Conservation (phyloP, 2,797 vertebrate species). For the Discoglossus pictus region DNA sequence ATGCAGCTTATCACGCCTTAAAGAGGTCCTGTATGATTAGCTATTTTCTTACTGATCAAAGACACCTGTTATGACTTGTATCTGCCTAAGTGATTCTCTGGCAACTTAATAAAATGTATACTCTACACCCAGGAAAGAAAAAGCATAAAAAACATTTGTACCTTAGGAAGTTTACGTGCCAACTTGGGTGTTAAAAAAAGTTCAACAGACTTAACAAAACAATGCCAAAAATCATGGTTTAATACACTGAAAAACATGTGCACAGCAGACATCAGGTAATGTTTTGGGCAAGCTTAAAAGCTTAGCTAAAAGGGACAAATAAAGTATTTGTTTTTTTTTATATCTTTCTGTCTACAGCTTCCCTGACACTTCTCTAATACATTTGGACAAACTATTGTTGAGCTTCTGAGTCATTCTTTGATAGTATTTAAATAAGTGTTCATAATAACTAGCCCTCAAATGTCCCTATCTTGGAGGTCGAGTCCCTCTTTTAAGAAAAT, state of each 20-base stretch:
- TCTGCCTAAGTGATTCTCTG: conserved; percentile 54
- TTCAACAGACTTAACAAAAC: conserved; percentile 81
- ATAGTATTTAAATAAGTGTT: no score
- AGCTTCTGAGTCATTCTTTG: not conserved
- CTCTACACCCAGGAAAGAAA: conserved; percentile 60
- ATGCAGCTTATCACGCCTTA: conserved; percentile 37
- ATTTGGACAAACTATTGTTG: not conserved
- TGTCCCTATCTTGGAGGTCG: no score
- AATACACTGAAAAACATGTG: conserved; percentile 79
- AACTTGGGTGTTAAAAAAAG: conserved; percentile 84
- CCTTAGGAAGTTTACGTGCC: conserved; percentile 70
- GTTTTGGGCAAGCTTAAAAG: conserved; percentile 67
- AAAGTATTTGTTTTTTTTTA: conserved; percentile 1
- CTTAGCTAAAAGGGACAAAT: not conserved
- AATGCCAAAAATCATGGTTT: conserved; percentile 85
- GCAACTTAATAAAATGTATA: conserved; percentile 57
- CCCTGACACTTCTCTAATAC: no score
- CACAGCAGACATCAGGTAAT: conserved; percentile 60
- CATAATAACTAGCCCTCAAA: no score
- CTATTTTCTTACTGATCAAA: conserved; percentile 11
- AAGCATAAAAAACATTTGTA: conserved; percentile 64
- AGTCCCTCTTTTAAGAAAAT: no score
- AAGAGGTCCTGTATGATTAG: conserved; percentile 42
- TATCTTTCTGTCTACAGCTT: not conserved
- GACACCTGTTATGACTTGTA: conserved; percentile 47